These are phyloP conservation scores for Conistra vaccinii DNA, from an alignment of 2,888 invertebrate genomes.

Conservation along the genomic window DNA sequence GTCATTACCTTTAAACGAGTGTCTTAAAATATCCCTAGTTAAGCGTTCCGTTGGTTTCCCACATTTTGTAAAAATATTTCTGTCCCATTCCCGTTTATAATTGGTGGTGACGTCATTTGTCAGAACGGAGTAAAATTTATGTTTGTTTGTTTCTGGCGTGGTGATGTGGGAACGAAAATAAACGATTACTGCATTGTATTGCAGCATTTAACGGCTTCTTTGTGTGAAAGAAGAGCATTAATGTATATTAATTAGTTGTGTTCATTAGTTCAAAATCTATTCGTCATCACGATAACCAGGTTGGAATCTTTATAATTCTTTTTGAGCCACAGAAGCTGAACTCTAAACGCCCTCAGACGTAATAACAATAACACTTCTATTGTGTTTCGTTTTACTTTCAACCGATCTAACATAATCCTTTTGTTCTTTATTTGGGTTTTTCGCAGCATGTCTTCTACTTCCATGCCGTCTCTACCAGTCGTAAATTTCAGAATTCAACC, in stretches of 20 bases:
- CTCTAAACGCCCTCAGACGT: too few species aligned
- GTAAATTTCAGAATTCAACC: background rate
- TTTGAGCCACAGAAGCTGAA: background rate
- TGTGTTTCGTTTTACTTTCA: too few species aligned
- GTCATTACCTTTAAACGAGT: background rate
- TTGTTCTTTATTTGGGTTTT: background rate
- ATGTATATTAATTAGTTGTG: background rate
- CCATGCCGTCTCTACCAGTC: background rate
- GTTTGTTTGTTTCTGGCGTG: conserved; percentile 41
- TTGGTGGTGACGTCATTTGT: conserved; percentile 45
- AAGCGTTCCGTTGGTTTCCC: conserved; percentile 1
- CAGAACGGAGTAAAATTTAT: conserved; percentile 45
- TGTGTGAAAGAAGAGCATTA: background rate
- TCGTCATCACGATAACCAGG: background rate
- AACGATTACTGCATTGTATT: conserved; percentile 30
- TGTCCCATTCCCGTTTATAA: conserved; percentile 10
- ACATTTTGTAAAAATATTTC: conserved; percentile 37
- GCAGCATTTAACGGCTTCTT: background rate
- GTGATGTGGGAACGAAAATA: conserved; percentile 47
- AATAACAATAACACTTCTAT: too few species aligned
- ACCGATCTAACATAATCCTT: background rate
- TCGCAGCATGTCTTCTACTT: background rate
- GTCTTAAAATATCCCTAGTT: conserved; percentile 24
- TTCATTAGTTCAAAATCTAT: background rate
- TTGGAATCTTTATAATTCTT: background rate